phyloP scores from a whole-genome alignment of 2,113 vertebrate species.

The Balaeniceps rex region DNA sequence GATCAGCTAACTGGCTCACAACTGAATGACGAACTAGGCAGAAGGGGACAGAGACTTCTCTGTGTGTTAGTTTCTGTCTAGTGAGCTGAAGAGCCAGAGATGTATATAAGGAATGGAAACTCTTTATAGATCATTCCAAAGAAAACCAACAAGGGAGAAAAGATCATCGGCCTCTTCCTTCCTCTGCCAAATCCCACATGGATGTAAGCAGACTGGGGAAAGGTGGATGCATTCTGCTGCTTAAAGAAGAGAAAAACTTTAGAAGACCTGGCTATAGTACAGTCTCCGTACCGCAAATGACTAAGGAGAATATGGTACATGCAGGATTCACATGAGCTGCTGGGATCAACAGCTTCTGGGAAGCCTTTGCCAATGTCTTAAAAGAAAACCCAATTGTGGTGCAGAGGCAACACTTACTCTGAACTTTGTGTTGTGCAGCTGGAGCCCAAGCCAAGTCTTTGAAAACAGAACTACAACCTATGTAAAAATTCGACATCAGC shows the following conservation, averaged over 20 bases:
- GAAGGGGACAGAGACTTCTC: background rate
- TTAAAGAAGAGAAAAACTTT: background rate
- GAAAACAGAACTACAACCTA: background rate
- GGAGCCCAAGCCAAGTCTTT: background rate
- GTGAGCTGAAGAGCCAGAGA: background rate
- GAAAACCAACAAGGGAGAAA: background rate
- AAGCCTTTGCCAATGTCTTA: background rate
- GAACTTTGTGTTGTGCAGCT: background rate
- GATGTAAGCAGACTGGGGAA: background rate
- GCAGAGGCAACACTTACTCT: background rate
- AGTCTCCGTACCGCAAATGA: background rate
- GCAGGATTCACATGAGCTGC: background rate
- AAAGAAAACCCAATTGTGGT: background rate
- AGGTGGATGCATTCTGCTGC: background rate
- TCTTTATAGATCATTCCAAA: background rate
- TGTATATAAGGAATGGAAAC: background rate
- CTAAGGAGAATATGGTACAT: background rate
- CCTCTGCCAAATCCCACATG: background rate
- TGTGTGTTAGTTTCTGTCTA: background rate
- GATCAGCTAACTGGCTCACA: background rate
- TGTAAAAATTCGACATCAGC: background rate
- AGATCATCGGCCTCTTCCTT: background rate
- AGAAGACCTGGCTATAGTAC: background rate
- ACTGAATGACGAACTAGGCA: background rate
- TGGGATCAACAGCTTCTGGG: conserved; percentile 2